Base-by-base conservation (phyloP, 2,113 vertebrate genomes). In the Zosterops pallidus region DNA sequence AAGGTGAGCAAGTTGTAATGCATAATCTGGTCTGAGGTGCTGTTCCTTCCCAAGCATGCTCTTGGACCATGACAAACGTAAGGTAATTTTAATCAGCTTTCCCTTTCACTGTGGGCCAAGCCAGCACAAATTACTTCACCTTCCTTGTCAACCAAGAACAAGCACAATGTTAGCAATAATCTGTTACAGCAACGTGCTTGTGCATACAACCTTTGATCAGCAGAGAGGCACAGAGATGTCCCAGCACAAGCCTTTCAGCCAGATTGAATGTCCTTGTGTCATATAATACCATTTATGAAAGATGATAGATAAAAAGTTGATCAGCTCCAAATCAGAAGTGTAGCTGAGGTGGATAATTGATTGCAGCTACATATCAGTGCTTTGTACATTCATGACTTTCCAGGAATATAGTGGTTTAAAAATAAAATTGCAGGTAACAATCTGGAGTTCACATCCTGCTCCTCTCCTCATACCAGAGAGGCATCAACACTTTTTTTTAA, bases 21-120 rank as follows among this genome's bases (percentile, higher is more conserved):
- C 18, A 31, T 76, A 31, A 31, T 14, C 56, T 37, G 44, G 11
- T 68, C 67, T 64, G 78, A 83, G 35, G 28, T 44, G 20, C 53
- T 41, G 9, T 19, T 37, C 25, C 28, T 62, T 37, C 52, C 46
- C 53, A 28, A 3, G 2, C 22, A 8, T 41, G 9, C 41, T 65
- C 42, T 46, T 76, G 50, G 57, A 84, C n/a, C 18, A 2, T 31
- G 67, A 80, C 1, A 6, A 67, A 80, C 49, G 17, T 20, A 67
- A 76, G 31, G 24, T 35, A 71, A 85, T 91, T 90, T 68, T 76
- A 53, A 53, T 60, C 46, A 82, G n/a, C n/a, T 83, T 92, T 92
- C 75, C 79, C 52, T 47, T 92, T 74, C 72, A 35, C 42, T 50
- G 44, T 72, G 31, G 63, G 23, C 75, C 37, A 60, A 76, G 11